Evolutionary conservation across 2,797 vertebrate genomes (phyloP).

Genomic region (Melanotaenia nigrans): DNA sequence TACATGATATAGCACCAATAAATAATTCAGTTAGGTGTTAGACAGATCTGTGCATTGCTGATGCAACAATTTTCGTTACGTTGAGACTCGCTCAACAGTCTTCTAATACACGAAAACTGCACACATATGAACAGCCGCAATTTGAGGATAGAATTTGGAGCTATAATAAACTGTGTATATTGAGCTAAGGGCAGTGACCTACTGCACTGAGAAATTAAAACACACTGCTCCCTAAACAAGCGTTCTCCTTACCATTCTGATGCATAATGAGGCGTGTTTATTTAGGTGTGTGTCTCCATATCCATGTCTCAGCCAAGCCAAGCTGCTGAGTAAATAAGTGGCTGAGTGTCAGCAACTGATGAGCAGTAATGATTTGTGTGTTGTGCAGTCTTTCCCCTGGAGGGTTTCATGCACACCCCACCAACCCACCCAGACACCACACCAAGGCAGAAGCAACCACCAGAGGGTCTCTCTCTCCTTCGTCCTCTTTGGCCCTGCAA

Average conservation of each 20-base stretch:
- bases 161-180: constrained; percentile 25
- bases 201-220: constrained; percentile 17
- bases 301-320: constrained; percentile 29
- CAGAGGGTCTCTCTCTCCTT: constrained; percentile 59
- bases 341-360: constrained; percentile 75
- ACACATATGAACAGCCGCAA: constrained; percentile 26
- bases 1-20: constrained; percentile 51
- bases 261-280: constrained; percentile 49
- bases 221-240: constrained; percentile 29
- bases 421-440: constrained; percentile 31
- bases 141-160: constrained; percentile 29
- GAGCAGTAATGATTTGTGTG: constrained; percentile 82
- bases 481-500: constrained; percentile 62
- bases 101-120: constrained; percentile 19
- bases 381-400: constrained; percentile 59
- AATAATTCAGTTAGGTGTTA: constrained; percentile 70
- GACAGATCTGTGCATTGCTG: constrained; percentile 49
- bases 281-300: constrained; percentile 9
- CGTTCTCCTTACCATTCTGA: constrained; percentile 1
- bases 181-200: constrained; percentile 26
- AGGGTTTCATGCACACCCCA: constrained; percentile 45
- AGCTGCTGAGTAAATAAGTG: constrained; percentile 70
- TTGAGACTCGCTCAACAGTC: constrained; percentile 23
- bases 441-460: constrained; percentile 38
- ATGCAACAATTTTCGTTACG: constrained; percentile 57